phyloP scores from a whole-genome alignment of 2,113 vertebrate genomes.

The Syrrhaptes paradoxus region DNA sequence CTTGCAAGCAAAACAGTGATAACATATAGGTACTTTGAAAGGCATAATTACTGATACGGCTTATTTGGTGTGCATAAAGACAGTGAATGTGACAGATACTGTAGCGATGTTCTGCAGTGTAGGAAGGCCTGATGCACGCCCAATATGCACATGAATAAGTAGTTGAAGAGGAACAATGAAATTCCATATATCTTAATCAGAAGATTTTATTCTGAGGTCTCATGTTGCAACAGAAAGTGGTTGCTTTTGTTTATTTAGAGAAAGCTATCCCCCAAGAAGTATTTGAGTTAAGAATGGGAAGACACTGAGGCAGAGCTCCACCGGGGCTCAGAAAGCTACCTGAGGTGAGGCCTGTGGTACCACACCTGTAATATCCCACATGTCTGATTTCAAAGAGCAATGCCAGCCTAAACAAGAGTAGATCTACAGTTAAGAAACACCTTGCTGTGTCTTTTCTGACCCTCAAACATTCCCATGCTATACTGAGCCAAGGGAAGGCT shows the following conservation, averaged over 20 bases:
- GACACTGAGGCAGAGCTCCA: background rate
- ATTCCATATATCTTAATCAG: background rate
- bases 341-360: background rate
- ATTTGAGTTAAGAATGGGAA: background rate
- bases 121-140: background rate
- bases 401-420: background rate
- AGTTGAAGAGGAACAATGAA: background rate
- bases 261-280: background rate
- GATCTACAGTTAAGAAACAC: background rate
- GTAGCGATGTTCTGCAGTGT: background rate
- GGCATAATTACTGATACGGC: background rate
- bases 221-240: background rate
- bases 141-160: background rate
- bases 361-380: background rate
- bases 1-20: background rate
- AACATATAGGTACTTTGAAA: background rate
- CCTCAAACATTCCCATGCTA: background rate
- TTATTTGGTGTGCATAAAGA: background rate
- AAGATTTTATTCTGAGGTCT: background rate
- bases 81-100: background rate
- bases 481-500: background rate
- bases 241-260: background rate
- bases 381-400: background rate
- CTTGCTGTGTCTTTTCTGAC: background rate
- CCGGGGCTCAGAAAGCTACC: background rate